Base-by-base conservation (phyloP, 2,113 vertebrate genomes). In the Cavia porcellus region DNA sequence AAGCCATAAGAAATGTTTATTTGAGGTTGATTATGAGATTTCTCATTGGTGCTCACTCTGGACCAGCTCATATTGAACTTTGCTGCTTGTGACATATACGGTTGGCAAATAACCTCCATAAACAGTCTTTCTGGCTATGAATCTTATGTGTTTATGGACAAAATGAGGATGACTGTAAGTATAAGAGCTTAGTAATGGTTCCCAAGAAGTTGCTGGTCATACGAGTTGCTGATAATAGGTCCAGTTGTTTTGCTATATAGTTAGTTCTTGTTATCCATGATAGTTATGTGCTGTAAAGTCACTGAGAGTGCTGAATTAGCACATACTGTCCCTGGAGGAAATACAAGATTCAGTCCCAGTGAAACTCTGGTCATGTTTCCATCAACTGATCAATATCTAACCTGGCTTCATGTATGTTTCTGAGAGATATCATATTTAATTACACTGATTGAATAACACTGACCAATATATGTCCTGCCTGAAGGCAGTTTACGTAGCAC, bases 381-480 rank as follows among this genome's bases (percentile, higher is more conserved):
- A 4, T 95, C 30, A 35, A 35, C 14, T 62, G 50, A 89, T 83
- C 38, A 50, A 19, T 6, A 14, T 5, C 19, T 70, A 72, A 42
- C 20, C 47, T 95, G 89, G 62, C 68, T 92, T 96, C 77, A 42
- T 77, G 0, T 80, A 20, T 66, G 2, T 52, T 83, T 96, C 68
- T 94, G 15, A 75, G 93, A 52, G 61, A 38, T 35, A 72, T 17
- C 30, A 61, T 72, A 35, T 75, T 79, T 86, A 93, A 32, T 52
- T 66, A 32, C 12, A 45, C 13, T 74, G 79, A 89, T 84, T 95
- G 83, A 62, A 66, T 79, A 83, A 42, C 30, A 86, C 32, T 3
- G 25, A 35, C 42, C 79, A 45, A 7, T 6, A 0, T 72, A 47
- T 24, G 2, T 90, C 28, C 28, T 64, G 59, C 42, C 57, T 88